Evolutionary conservation across 1,140 invertebrate genomes (phyloP), one percentile per base, ranked within the genome.

Genomic region (Oryzaephilus surinamensis): DNA sequence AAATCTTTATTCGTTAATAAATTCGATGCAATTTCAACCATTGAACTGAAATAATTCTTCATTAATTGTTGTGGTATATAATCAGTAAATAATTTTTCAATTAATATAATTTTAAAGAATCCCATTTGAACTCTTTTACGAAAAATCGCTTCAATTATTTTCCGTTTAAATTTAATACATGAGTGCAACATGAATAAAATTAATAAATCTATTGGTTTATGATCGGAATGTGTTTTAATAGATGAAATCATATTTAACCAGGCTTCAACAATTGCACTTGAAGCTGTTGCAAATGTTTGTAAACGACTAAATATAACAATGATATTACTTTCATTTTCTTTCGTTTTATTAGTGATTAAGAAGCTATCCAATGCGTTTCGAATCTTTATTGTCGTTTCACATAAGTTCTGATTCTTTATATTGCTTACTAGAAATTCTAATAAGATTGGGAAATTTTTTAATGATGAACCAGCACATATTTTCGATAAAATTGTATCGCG

Each of bases 151-250:
- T 66, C 62, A 17, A 68, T 57, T 20, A 51, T 54, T 21, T 54
- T 37, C 7, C 60, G 62, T 29, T 61, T 58, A 17, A 57, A 52
- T 40, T 63, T 61, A 15, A 55, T 53, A 6, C 54, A 53, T 6
- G 60, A 46, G 37, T 66, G 60, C 1, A 69, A 43, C 48, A 66
- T 48, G 20, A 68, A 46, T 13, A 69, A 32, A 33, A 67, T 48
- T 8, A 69, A 41, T 8, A 66, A 50, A 49, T 69, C 66, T 6
- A 69, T 54, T 0, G 65, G 55, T 40, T 65, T 68, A 32, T 52
- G 50, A 37, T 55, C 50, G 29, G 17, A 40, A 33, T 28, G 26
- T 2, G 12, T 5, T 27, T 45, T 43, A 32, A 56, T 48, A 31
- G 18, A 50, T 6, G 42, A 42, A 26, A 58, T 52, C n/a, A 52